A percentile compares a stretch with the other conserved stretches of the same genome.
Conservation (phyloP, 2,113 vertebrate species). For the Pampusana beccarii region DNA sequence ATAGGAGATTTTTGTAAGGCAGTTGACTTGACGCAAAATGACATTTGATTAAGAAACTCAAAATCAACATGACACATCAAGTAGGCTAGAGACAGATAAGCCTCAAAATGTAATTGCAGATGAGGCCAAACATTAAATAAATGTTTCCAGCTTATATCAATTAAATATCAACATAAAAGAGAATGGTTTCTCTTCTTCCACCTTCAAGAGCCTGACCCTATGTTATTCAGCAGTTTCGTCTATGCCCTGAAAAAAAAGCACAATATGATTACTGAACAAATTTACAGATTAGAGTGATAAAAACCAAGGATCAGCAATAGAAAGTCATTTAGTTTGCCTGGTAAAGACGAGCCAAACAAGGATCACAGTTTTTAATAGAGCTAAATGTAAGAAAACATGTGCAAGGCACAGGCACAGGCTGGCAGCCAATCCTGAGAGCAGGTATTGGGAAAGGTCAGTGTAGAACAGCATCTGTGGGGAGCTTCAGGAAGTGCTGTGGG, state of each 20-base stretch:
- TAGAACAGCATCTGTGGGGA: conserved; percentile 31
- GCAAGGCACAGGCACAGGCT: neutral
- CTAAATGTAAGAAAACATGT: conserved; percentile 30
- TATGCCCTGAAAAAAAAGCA: neutral
- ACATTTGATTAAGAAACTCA: conserved; percentile 59
- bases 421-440: neutral
- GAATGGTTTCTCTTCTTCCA: neutral
- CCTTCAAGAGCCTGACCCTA: conserved; percentile 18
- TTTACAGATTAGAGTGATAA: conserved; percentile 36
- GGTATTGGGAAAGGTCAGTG: conserved; percentile 20
- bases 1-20: conserved; percentile 8
- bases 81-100: conserved; percentile 22
- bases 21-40: conserved; percentile 47
- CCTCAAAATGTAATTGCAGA: conserved; percentile 38
- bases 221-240: neutral
- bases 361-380: conserved; percentile 48
- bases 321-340: conserved; percentile 9
- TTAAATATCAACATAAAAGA: conserved; percentile 48
- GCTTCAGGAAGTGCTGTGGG: conserved; percentile 2
- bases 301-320: conserved; percentile 25
- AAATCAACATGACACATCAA: conserved; percentile 63
- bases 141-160: conserved; percentile 42
- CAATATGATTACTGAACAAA: conserved; percentile 25
- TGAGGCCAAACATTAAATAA: conserved; percentile 35
- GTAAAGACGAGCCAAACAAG: conserved; percentile 30